These are phyloP conservation scores for Cyanoliseus patagonus DNA, from an alignment of 2,113 vertebrate genomes.

Conservation along the genomic window DNA sequence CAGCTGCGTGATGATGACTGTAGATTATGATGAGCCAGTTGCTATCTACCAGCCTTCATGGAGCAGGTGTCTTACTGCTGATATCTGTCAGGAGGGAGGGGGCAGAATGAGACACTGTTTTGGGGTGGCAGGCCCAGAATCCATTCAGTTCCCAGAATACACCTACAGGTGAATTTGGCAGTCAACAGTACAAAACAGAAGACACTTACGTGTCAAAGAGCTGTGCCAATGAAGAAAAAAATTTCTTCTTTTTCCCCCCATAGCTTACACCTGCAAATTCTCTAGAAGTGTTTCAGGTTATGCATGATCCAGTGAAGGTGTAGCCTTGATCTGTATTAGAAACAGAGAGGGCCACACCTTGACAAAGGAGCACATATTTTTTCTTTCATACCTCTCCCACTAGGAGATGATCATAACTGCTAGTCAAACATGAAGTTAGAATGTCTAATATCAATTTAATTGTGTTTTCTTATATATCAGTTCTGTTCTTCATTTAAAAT, in stretches of 20 bases:
- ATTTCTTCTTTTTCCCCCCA: accelerated
- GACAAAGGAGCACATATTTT: not conserved
- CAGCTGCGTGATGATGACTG: not conserved
- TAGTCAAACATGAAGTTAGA: not conserved
- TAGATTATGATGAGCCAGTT: not conserved
- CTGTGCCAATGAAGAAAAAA: not conserved
- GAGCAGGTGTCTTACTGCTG: not conserved
- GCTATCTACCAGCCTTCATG: not conserved
- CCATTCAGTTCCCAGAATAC: not conserved
- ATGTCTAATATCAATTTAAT: not conserved
- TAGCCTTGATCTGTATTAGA: not conserved
- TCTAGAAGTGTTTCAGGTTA: not conserved
- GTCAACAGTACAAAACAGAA: not conserved
- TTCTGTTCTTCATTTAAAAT: not conserved
- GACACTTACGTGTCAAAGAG: not conserved
- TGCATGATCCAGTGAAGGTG: not conserved
- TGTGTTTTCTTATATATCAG: not conserved
- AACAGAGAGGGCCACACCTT: not conserved
- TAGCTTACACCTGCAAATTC: not conserved
- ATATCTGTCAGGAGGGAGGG: not conserved
- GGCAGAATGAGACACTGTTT: not conserved
- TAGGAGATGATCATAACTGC: not conserved
- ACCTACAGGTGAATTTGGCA: not conserved
- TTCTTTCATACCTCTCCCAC: not conserved
- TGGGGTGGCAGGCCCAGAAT: not conserved